Base-by-base conservation (phyloP, 2,797 vertebrate species). In the Odontamblyopus rebecca region DNA sequence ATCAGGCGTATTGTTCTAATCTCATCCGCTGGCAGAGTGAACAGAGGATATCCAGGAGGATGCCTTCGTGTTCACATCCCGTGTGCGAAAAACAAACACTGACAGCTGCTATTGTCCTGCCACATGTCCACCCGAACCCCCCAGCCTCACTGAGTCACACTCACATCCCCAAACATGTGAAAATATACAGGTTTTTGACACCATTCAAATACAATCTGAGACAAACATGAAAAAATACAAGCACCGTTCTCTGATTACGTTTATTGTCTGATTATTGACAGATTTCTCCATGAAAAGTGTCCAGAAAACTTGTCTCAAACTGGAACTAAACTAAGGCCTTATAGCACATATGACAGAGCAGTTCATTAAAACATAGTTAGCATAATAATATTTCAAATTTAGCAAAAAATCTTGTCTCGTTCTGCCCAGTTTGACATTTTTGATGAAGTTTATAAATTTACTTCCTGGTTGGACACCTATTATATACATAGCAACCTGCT, bases 31-130 rank as follows among this genome's bases (percentile, higher is more conserved):
- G 63, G 5, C 66, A 65, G 59, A 72, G 84, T 77, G 88, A 90
- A 88, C 84, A 89, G 77, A 86, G 91, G 90, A 92, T 89, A 90
- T 93, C 91, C 90, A 90, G 73, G 69, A 82, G 89, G 89, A 92
- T 89, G 86, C 89, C 72, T 84, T 82, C 74, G 74, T 83, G 76
- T 83, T 72, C 84, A 73, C 74, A 83, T 89, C 85, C 85, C 48
- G 70, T 67, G 44, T 68, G 61, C 77, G 63, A 72, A 85, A 86
- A 44, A 86, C 73, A 89, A 88, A 90, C 81, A 78, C 23, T 84
- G 83, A 88, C 80, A 85, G 64, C 85, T 80, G 73, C 85, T 82
- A 86, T 90, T 89, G 89, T 90, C 76, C 63, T 56, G 59, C 68
- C 51, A 9, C 74, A 73, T 70, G 69, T 72, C 70, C 82, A 84